These are phyloP conservation scores for Campylomormyrus numenius DNA, from an alignment of 2,113 vertebrate genomes.

Conservation along the genomic window DNA sequence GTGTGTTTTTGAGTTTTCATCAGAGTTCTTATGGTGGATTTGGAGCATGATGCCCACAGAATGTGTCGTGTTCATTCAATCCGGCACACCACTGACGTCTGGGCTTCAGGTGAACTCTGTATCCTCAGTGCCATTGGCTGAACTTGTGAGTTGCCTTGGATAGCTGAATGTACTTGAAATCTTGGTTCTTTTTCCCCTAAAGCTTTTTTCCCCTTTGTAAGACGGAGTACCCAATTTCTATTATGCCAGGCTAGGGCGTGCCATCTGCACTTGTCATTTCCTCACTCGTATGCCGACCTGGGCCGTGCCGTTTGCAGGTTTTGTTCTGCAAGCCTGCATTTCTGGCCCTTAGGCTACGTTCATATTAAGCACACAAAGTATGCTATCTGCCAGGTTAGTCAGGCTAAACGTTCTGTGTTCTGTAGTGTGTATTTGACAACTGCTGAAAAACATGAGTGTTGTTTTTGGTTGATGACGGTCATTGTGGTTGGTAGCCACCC, in stretches of 20 bases:
- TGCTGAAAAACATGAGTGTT: neutral
- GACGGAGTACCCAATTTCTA: neutral
- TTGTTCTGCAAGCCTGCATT: neutral
- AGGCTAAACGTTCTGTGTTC: neutral
- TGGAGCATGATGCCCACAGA: neutral
- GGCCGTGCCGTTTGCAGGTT: neutral
- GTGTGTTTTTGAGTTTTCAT: neutral
- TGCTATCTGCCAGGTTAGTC: neutral
- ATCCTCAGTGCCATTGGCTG: neutral
- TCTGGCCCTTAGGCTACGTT: neutral
- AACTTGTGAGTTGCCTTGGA: neutral
- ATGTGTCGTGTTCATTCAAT: neutral
- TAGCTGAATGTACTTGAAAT: neutral
- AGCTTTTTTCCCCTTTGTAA: neutral
- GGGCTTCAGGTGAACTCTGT: neutral
- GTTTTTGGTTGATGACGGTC: neutral
- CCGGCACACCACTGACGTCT: neutral
- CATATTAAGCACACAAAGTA: neutral
- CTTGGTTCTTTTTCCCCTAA: neutral
- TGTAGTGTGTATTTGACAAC: neutral
- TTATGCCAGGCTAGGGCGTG: neutral
- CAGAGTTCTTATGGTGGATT: neutral
- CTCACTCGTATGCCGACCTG: neutral
- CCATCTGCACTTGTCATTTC: neutral
- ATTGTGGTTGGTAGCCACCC: neutral